A percentile compares a stretch with the other conserved stretches of the same genome.
Evolutionary conservation across 2,888 invertebrate genomes (phyloP).

Genomic region (Lithophane ornitopus): DNA sequence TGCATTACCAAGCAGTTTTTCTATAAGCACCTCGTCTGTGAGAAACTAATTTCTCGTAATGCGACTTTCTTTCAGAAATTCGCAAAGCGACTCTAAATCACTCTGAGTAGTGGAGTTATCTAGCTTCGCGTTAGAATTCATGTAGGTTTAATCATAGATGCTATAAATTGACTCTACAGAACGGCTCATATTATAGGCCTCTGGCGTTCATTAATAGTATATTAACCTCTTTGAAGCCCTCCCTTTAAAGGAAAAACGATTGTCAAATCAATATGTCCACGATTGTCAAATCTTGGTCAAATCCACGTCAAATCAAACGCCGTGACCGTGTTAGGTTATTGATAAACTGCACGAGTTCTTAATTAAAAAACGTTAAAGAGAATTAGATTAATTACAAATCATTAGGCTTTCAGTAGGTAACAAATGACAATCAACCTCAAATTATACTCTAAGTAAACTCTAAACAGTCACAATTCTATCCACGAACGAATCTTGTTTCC

Average conservation of each 20-base stretch:
- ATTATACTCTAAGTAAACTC: neutral
- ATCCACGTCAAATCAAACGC: too few species aligned
- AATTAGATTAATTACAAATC: slow-evolving; percentile 26
- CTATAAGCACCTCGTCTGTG: neutral
- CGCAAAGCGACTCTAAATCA: neutral
- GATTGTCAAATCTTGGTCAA: slow-evolving; percentile 40
- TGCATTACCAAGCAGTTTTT: slow-evolving; percentile 29
- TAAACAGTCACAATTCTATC: neutral
- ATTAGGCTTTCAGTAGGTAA: neutral
- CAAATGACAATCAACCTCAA: slow-evolving; percentile 4
- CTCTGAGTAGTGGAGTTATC: neutral
- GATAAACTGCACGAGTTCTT: neutral
- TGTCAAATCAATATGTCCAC: slow-evolving; percentile 41
- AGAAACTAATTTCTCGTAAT: slow-evolving; percentile 1
- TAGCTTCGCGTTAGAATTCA: neutral
- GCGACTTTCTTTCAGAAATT: slow-evolving; percentile 24
- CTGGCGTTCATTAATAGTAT: neutral
- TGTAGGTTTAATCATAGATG: neutral
- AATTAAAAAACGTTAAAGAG: neutral
- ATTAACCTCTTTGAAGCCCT: slow-evolving; percentile 25
- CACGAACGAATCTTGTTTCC: slow-evolving; percentile 67
- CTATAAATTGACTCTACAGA: neutral
- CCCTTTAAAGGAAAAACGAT: neutral
- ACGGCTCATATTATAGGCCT: neutral
- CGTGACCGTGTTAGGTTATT: slow-evolving; percentile 14